These are phyloP conservation scores for Parnassius mnemosyne DNA, from an alignment of 2,888 invertebrate genomes.

Conservation along the genomic window DNA sequence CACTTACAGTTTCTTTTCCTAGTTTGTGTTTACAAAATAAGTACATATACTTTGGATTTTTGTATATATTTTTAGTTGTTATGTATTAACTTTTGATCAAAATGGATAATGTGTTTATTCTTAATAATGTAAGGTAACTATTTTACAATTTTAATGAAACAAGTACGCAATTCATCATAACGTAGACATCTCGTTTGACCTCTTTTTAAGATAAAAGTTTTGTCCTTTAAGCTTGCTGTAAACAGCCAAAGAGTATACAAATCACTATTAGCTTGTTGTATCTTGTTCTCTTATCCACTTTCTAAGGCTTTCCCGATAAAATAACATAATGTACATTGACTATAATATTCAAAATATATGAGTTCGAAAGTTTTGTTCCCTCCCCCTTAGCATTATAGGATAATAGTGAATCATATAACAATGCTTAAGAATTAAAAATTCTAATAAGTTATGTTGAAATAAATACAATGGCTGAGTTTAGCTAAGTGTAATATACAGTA, in stretches of 20 bases:
- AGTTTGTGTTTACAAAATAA: constrained; percentile 6
- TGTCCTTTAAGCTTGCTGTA: neutral
- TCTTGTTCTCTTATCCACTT: neutral
- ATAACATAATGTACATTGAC: no score
- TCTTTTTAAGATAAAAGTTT: constrained; percentile 27
- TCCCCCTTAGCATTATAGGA: neutral
- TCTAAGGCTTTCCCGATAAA: neutral
- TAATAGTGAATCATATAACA: no score
- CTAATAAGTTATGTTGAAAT: no score
- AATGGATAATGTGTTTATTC: constrained; percentile 67
- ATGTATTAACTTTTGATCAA: constrained; percentile 37
- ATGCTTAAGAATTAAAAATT: no score
- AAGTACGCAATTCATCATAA: constrained; percentile 5
- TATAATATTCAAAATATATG: neutral
- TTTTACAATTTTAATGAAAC: constrained; percentile 8
- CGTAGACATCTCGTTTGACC: constrained; percentile 37
- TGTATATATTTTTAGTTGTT: constrained; percentile 22
- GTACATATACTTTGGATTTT: neutral
- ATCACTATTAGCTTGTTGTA: no score
- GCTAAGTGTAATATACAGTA: no score
- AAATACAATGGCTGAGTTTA: no score
- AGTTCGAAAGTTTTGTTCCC: constrained; percentile 1
- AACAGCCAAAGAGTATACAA: no score
- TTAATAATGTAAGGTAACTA: constrained; percentile 66
- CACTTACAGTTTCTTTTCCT: constrained; percentile 10